Base-by-base conservation (phyloP, 1,140 invertebrate genomes). In the Saccostrea cuccullata region DNA sequence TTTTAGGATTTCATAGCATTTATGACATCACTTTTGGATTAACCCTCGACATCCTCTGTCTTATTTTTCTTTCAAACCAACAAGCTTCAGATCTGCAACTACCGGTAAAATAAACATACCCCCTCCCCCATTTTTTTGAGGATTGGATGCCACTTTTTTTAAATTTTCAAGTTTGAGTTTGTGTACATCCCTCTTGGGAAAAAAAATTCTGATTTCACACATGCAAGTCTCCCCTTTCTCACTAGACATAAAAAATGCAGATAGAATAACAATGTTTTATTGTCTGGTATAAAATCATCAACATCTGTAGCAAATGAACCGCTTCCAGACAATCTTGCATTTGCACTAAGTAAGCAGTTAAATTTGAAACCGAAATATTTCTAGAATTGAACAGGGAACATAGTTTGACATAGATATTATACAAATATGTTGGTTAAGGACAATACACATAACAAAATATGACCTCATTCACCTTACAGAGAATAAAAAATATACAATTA, bases 251-350 rank as follows among this genome's bases (percentile, higher is more conserved):
- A 8, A 64, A 20, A 9, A 64, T 64, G 13, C 47, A 47, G 47
- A 47, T 47, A 47, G 47, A 47, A 5, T 47, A 47, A 47, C 47
- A 47, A 77, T 77, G 13, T 77, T 77, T 77, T 77, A 77, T 77
- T 77, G 70, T 77, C 70, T 77, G 70, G 70, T 77, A 77, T 77
- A 77, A 77, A 77, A 77, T 77, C 70, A 77, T 77, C 70, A 77
- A 77, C 70, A 77, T 77, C 70, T 77, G 70, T 36, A 77, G 70
- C 70, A 77, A 77, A 77, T 77, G 70, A 77, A 77, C 70, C 70
- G 26, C 70, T 77, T 77, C 70, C 70, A 77, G 70, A 77, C 70
- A 77, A 77, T 77, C 15, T 77, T 36, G 70, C 67, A 73, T 73
- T 73, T 73, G 67, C 23, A 77, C 30, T 77, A 77, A 77, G 26